Conservation (phyloP, 2,113 vertebrate genomes). For the Sturnus vulgaris region DNA sequence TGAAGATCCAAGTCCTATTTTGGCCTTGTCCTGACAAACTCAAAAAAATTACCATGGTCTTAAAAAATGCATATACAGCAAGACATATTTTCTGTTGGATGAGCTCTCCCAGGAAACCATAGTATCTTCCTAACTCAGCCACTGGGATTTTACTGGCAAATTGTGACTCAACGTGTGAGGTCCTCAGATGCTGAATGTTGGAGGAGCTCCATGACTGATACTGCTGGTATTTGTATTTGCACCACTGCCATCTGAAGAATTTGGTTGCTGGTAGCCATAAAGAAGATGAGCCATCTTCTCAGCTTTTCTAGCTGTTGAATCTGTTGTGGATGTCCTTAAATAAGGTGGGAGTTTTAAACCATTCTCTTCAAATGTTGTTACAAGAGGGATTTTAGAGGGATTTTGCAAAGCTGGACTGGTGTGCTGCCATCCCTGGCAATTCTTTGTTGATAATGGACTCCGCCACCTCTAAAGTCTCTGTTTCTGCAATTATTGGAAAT, state of each 20-base stretch:
- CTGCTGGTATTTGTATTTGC: neutral
- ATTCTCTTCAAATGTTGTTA: slow-evolving; percentile 18
- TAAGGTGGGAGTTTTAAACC: slow-evolving; percentile 3
- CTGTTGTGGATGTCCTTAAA: neutral
- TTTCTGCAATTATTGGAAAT: slow-evolving; percentile 53
- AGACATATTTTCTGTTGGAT: slow-evolving; percentile 3
- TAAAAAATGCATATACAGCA: neutral
- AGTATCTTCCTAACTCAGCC: neutral
- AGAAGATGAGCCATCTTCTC: neutral
- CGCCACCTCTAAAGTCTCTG: neutral
- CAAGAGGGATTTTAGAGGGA: slow-evolving; percentile 23
- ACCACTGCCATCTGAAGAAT: slow-evolving; percentile 3
- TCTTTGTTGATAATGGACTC: slow-evolving; percentile 63
- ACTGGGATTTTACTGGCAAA: slow-evolving; percentile 20
- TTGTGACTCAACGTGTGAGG: neutral
- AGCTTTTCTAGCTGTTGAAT: neutral
- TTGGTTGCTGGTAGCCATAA: neutral
- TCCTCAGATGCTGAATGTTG: neutral
- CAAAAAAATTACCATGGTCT: neutral
- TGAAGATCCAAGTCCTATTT: neutral
- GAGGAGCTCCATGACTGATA: neutral
- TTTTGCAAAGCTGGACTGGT: slow-evolving; percentile 27
- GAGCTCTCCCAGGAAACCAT: slow-evolving; percentile 31
- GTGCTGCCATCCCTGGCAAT: slow-evolving; percentile 44
- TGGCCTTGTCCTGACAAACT: neutral